These are phyloP conservation scores for Brachirus orientalis DNA, from an alignment of 2,113 vertebrate genomes.

Conservation along the genomic window DNA sequence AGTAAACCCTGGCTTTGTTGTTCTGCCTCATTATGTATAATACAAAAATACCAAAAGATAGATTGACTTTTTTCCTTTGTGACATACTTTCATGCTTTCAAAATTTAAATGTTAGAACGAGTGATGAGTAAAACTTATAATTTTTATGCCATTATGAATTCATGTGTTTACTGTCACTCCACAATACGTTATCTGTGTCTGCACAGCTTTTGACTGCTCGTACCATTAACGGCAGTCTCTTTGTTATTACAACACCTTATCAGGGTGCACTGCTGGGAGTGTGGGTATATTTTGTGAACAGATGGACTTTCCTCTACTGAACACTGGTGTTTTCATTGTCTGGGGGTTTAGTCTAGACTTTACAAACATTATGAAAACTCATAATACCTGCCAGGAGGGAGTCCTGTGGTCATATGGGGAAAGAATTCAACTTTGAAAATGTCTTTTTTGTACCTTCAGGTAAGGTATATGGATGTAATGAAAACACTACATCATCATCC, in stretches of 20 bases:
- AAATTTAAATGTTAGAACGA: too few relatives aligned
- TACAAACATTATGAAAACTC: slow-evolving; percentile 10
- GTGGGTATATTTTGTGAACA: slow-evolving; percentile 24
- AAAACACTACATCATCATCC: too few relatives aligned
- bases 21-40: too few relatives aligned
- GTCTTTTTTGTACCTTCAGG: background rate
- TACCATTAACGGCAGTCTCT: slow-evolving; percentile 24
- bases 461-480: background rate
- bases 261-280: slow-evolving; percentile 1
- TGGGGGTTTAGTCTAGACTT: slow-evolving; percentile 18
- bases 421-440: background rate
- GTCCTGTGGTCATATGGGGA: background rate
- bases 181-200: slow-evolving; percentile 15
- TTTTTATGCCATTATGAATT: too few relatives aligned
- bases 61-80: background rate
- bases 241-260: slow-evolving; percentile 38
- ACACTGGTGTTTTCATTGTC: slow-evolving; percentile 20
- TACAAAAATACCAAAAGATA: too few relatives aligned
- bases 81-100: too few relatives aligned
- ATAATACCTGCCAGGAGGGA: background rate
- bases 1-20: too few relatives aligned
- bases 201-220: slow-evolving; percentile 13
- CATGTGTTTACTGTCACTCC: background rate
- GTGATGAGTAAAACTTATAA: too few relatives aligned
- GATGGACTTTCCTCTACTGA: background rate